Evolutionary conservation across 1,140 invertebrate genomes (phyloP), one percentile per base, ranked within the genome.

Genomic region (Caenorhabditis briggsae): DNA sequence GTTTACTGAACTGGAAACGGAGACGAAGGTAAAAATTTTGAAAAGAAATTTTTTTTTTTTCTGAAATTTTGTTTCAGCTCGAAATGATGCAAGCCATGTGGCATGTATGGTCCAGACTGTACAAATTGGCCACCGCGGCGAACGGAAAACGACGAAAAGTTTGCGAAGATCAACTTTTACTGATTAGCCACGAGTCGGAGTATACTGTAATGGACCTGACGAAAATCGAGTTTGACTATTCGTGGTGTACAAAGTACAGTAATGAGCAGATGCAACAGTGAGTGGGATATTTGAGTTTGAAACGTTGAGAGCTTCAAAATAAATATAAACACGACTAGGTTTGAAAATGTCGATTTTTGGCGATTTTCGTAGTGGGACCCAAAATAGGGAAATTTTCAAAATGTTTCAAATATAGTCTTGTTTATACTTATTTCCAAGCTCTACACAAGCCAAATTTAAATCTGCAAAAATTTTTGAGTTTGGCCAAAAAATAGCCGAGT

Each of bases 201-300:
- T 70, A 70, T 70, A 70, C 64, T 70, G 64, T 46, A 18, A 70
- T 70, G 64, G 64, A 70, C 43, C n/a, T 70, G 33, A 70, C 64
- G 5, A 70, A 70, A 11, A 70, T 70, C 43, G 64, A 70, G 18
- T 70, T 70, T 70, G 64, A 70, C 8, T 70, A 43, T 46, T 70
- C 64, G 41, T 70, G 64, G 64, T 70, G 64, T 46, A 70, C 64
- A 43, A 70, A 70, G 18, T 70, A 70, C 18, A 70, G 33, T 18
- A 70, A 70, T 70, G 64, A 70, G 64, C 64, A 70, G 8, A 70
- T 70, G 64, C 64, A 70, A 18, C 64, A 70, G 64, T 70, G 33
- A 70, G 64, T 70, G 9, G 16, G 33, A 41, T 8, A 33, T 58
- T 18, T 20, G 59, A 20, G 25, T 11, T 61, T 25, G 11, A 6